Evolutionary conservation across 2,113 vertebrate species (phyloP).

Genomic region (Barbus barbus): DNA sequence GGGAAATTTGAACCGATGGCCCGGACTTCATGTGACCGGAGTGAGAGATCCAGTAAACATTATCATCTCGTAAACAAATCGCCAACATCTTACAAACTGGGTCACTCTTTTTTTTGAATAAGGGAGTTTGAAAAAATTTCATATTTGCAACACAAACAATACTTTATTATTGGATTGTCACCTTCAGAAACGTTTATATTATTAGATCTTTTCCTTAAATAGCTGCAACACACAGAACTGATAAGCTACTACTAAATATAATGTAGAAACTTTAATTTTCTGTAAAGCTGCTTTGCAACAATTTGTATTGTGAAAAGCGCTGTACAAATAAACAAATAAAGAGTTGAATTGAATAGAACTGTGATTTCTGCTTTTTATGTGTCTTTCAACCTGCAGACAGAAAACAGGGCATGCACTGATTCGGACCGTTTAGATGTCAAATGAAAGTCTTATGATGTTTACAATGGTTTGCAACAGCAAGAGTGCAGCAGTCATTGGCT

Average conservation of each 20-base stretch:
- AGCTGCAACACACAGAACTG: neutral
- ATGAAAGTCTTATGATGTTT: conserved; percentile 76
- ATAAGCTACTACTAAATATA: too few species aligned
- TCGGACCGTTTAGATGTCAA: conserved; percentile 60
- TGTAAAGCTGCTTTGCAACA: too few species aligned
- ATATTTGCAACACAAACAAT: neutral
- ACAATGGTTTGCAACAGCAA: conserved; percentile 49
- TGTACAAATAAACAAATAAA: too few species aligned
- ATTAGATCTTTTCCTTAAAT: conserved; percentile 43
- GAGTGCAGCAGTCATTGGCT: conserved; percentile 38
- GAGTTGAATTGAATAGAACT: neutral
- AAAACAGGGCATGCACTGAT: neutral
- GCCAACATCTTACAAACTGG: neutral
- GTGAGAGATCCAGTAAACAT: conserved; percentile 42
- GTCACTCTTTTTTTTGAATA: conserved; percentile 39
- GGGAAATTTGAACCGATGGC: conserved; percentile 47
- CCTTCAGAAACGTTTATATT: neutral
- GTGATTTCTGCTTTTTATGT: neutral
- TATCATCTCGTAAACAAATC: conserved; percentile 27
- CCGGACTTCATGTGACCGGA: conserved; percentile 43
- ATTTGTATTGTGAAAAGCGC: too few species aligned
- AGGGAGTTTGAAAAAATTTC: neutral
- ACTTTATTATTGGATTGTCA: neutral
- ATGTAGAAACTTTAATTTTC: too few species aligned
- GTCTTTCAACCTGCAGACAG: neutral